A percentile compares a stretch with the other conserved stretches of the same genome.
phyloP scores from a whole-genome alignment of 1,140 invertebrate genomes.

The Megalopta genalis region DNA sequence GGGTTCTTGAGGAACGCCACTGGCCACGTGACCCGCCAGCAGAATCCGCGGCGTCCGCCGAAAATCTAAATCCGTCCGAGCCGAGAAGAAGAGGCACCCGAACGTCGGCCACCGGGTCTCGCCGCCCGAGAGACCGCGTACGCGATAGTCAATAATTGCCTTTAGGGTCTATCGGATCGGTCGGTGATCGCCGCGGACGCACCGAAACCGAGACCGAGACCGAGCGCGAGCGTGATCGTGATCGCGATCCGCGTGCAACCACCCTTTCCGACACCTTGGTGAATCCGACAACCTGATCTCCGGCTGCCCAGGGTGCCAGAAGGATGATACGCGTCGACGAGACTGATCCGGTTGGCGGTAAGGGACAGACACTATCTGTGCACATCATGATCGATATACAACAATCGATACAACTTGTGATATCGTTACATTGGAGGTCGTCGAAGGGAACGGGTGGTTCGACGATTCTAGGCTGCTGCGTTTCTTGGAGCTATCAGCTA shows the following conservation, averaged over 20 bases:
- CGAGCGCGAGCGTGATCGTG: background rate
- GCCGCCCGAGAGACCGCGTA: conserved; percentile 19
- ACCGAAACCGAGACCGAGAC: background rate
- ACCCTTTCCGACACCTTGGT: background rate
- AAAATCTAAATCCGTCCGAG: conserved; percentile 79
- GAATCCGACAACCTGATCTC: background rate
- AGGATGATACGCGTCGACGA: conserved; percentile 92
- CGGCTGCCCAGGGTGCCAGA: background rate
- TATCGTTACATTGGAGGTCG: background rate
- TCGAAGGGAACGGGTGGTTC: background rate
- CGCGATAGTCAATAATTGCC: conserved; percentile 76
- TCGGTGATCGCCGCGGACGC: no score
- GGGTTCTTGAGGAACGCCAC: conserved; percentile 32
- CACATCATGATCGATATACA: no score
- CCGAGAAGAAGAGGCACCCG: conserved; percentile 70
- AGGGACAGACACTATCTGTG: conserved; percentile 71
- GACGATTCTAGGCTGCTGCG: background rate
- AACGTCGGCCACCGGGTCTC: conserved; percentile 60
- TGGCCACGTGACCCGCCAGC: conserved; percentile 70
- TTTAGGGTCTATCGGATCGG: conserved; percentile 64
- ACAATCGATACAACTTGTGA: no score
- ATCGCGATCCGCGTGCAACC: conserved; percentile 26
- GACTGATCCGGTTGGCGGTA: conserved; percentile 91
- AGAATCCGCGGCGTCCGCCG: conserved; percentile 74
- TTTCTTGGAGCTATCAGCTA: background rate